Percentiles rank a stretch among this genome's conserved stretches.
phyloP scores from a whole-genome alignment of 53 echinoderm and acorn worm genomes.

The Arbacia lixula region DNA sequence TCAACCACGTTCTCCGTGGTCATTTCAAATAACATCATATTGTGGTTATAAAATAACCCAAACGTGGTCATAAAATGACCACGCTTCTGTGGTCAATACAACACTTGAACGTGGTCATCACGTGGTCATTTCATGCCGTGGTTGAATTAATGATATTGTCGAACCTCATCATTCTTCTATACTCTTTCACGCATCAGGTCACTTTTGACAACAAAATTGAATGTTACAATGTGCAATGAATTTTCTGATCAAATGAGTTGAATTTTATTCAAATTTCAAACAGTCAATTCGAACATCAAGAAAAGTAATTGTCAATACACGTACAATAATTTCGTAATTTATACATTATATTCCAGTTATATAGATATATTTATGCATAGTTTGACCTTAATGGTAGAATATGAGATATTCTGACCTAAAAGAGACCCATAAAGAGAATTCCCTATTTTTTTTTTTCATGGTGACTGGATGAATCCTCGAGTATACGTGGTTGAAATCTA shows the following conservation, averaged over 20 bases:
- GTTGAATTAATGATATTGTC: constrained; percentile 29
- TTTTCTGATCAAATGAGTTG: constrained; percentile 15
- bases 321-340: too few relatives aligned
- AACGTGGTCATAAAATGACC: constrained; percentile 28
- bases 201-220: constrained; percentile 7
- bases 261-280: constrained; percentile 23
- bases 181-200: constrained; percentile 6
- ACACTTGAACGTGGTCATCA: constrained; percentile 31
- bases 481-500: too few relatives aligned
- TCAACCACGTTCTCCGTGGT: constrained; percentile 29
- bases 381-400: too few relatives aligned
- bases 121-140: constrained; percentile 38
- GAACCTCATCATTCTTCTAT: constrained; percentile 29
- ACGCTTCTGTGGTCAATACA: constrained; percentile 21
- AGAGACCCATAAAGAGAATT: too few relatives aligned
- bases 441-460: too few relatives aligned
- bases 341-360: too few relatives aligned
- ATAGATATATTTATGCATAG: too few relatives aligned
- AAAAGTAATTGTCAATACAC: too few relatives aligned
- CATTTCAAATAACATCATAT: constrained; percentile 23
- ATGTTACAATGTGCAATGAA: not conserved
- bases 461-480: too few relatives aligned
- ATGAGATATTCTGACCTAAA: too few relatives aligned
- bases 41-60: constrained; percentile 35
- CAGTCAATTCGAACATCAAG: constrained; percentile 21